Percentiles rank a stretch among this genome's conserved stretches.
These are phyloP conservation scores for Narcine bancroftii DNA, from an alignment of 2,113 vertebrate genomes.

Conservation along the genomic window DNA sequence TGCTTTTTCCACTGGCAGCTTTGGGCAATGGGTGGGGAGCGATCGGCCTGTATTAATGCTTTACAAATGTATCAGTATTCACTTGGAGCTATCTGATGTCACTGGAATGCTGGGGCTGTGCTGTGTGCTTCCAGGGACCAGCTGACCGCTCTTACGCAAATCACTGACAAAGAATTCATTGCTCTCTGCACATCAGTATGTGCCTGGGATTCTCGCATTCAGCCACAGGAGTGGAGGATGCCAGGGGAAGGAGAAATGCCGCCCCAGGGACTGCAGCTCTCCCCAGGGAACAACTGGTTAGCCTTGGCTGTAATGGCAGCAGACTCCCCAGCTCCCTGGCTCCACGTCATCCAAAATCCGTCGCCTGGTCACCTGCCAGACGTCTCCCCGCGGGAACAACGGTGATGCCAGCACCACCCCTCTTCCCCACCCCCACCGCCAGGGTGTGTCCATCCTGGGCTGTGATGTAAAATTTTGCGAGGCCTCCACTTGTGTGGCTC, in stretches of 20 bases:
- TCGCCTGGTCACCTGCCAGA: background rate
- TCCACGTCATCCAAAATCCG: background rate
- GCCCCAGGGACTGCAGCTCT: constrained; percentile 49
- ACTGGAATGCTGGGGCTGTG: constrained; percentile 19
- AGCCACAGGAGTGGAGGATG: constrained; percentile 52
- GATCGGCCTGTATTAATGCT: background rate
- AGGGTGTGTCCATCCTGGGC: too few relatives aligned
- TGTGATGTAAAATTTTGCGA: constrained; percentile 37
- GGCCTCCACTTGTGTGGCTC: too few relatives aligned
- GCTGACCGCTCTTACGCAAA: background rate
- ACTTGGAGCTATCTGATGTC: constrained; percentile 10
- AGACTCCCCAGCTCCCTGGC: background rate
- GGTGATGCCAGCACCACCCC: background rate
- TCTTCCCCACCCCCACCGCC: background rate
- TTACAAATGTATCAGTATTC: constrained; percentile 9
- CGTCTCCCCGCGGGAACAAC: background rate
- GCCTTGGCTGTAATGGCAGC: constrained; percentile 44
- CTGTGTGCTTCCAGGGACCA: background rate
- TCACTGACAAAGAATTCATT: constrained; percentile 8
- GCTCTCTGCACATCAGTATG: constrained; percentile 40
- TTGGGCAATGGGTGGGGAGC: background rate
- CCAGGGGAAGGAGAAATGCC: constrained; percentile 43
- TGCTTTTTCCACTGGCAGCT: background rate
- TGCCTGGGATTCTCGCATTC: constrained; percentile 57
- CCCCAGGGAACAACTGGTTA: constrained; percentile 56